Conservation (phyloP, 1,140 invertebrate species). For the Leptinotarsa lineolata region DNA sequence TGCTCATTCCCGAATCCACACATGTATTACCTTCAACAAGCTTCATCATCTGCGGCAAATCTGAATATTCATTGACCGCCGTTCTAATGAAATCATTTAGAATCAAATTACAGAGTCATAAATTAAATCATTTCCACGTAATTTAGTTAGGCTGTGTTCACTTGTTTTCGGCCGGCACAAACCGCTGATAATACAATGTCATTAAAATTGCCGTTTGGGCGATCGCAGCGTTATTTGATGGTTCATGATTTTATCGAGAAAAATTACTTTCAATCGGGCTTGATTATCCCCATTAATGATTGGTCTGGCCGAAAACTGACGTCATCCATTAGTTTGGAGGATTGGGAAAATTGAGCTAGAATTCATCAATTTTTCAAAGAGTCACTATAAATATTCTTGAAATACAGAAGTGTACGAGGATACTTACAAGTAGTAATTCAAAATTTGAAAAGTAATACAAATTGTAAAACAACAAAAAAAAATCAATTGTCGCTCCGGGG, state of each 20-base stretch:
- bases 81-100: slow-evolving; percentile 1
- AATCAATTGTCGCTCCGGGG: too few relatives aligned
- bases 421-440: too few relatives aligned
- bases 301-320: too few relatives aligned
- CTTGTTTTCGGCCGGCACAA: slow-evolving; percentile 5
- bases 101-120: slow-evolving; percentile 15
- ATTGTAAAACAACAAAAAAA: too few relatives aligned
- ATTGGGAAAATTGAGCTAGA: too few relatives aligned
- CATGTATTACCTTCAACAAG: neutral
- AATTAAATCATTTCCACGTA: slow-evolving; percentile 18
- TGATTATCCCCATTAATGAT: too few relatives aligned
- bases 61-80: neutral
- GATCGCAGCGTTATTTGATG: neutral
- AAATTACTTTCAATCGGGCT: too few relatives aligned
- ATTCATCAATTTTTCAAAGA: too few relatives aligned
- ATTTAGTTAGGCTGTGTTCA: slow-evolving; percentile 19
- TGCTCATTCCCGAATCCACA: neutral
- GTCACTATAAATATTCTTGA: too few relatives aligned
- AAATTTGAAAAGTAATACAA: too few relatives aligned
- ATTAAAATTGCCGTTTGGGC: slow-evolving; percentile 15
- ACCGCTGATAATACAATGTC: slow-evolving; percentile 16
- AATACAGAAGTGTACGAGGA: too few relatives aligned
- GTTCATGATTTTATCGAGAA: neutral
- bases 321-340: too few relatives aligned
- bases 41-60: neutral